Evolutionary conservation across 2,888 invertebrate genomes (phyloP).

Genomic region (Ischnus inquisitorius): DNA sequence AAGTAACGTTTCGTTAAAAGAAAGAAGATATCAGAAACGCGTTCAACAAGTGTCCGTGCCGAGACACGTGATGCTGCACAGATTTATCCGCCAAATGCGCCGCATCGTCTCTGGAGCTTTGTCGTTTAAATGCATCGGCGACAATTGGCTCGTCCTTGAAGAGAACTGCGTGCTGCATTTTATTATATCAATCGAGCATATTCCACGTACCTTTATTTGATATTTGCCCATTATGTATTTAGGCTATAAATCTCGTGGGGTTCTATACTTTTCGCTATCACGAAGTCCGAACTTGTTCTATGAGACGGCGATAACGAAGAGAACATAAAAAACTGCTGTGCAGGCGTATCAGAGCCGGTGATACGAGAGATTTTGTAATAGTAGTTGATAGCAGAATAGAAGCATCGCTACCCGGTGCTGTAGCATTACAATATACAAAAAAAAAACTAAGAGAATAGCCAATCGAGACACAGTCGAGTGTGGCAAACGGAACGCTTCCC

Average conservation of each 20-base stretch:
- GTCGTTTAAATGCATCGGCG: not conserved
- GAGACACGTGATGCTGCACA: not conserved
- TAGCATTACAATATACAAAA: not conserved
- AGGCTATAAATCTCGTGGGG: not conserved
- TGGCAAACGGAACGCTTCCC: not conserved
- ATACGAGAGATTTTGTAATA: not conserved
- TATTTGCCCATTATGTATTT: conserved; percentile 60
- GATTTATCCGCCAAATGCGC: not conserved
- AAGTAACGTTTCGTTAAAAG: not conserved
- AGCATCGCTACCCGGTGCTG: conserved; percentile 1
- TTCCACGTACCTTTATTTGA: conserved; percentile 60
- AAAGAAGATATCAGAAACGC: not conserved
- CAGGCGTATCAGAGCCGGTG: not conserved
- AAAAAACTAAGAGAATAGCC: not conserved
- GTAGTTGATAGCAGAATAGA: not conserved
- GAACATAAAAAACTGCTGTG: not conserved
- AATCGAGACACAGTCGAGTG: not conserved
- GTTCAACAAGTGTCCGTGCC: not conserved
- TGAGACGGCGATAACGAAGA: not conserved
- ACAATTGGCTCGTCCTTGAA: conserved; percentile 22
- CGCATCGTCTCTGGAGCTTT: not conserved
- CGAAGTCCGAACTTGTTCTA: not conserved
- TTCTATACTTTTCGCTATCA: not conserved
- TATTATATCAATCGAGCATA: not conserved
- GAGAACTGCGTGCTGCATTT: not conserved